phyloP scores from a whole-genome alignment of 2,888 invertebrate genomes.

The Prenolepis imparis region DNA sequence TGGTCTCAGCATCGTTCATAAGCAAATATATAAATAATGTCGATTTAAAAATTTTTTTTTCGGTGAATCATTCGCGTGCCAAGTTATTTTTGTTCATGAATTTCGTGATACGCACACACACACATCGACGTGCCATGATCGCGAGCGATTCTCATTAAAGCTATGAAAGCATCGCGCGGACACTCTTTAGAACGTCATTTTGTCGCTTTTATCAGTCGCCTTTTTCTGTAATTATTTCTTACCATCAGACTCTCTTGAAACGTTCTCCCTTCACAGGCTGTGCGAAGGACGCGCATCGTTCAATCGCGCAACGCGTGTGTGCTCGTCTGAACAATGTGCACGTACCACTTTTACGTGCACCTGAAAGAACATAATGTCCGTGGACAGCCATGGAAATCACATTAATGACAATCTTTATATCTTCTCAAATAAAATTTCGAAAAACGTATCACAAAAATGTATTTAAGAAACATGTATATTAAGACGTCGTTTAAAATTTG shows the following conservation, averaged over 20 bases:
- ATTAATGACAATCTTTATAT: constrained; percentile 26
- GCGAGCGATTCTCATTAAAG: constrained; percentile 73
- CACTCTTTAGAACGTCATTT: constrained; percentile 81
- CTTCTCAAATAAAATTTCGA: background rate
- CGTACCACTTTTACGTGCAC: constrained; percentile 34
- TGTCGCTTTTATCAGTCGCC: constrained; percentile 80
- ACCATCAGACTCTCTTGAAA: constrained; percentile 55
- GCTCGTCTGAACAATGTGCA: constrained; percentile 21
- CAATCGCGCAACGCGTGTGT: constrained; percentile 9
- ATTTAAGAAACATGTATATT: background rate
- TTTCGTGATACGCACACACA: background rate
- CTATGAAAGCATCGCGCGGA: constrained; percentile 74
- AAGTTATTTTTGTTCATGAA: constrained; percentile 8
- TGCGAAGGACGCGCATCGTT: constrained; percentile 37
- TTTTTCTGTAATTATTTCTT: constrained; percentile 82
- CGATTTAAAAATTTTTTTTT: constrained; percentile 62
- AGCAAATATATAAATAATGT: constrained; percentile 60
- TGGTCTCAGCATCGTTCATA: background rate
- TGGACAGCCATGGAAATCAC: constrained; percentile 8
- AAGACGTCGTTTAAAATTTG: background rate
- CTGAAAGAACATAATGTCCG: constrained; percentile 2
- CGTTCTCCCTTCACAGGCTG: constrained; percentile 53
- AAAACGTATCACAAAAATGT: background rate
- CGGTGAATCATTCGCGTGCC: constrained; percentile 23
- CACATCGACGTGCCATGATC: constrained; percentile 69